Conservation (phyloP, 1,140 invertebrate genomes). For the Spodoptera litura region DNA sequence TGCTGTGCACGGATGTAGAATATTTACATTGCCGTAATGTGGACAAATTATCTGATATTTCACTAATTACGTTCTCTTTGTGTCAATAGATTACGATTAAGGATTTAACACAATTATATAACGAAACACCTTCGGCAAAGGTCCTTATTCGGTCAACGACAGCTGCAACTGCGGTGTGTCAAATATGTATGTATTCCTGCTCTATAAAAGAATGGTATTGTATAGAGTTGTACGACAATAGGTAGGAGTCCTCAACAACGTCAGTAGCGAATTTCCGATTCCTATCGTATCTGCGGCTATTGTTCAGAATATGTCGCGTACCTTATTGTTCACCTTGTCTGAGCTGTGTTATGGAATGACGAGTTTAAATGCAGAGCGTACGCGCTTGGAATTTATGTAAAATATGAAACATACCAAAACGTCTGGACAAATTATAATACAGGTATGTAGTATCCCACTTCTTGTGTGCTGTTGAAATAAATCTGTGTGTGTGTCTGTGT, state of each 20-base stretch:
- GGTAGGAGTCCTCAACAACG: conserved; percentile 64
- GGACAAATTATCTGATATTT: conserved; percentile 53
- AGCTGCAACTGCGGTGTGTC: conserved; percentile 23
- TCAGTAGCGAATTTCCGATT: conserved; percentile 79
- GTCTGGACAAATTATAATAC: conserved; percentile 6
- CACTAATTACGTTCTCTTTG: conserved; percentile 14
- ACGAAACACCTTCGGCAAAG: conserved; percentile 36
- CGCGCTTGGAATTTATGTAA: conserved; percentile 69
- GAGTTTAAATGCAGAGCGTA: conserved; percentile 78
- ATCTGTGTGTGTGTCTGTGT: conserved; percentile 9
- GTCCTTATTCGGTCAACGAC: conserved; percentile 53
- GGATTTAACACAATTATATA: conserved; percentile 34
- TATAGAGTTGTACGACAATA: conserved; percentile 67
- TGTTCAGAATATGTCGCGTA: conserved; percentile 83
- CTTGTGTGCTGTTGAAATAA: conserved; percentile 6
- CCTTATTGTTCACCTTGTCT: conserved; percentile 76
- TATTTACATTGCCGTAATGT: conserved; percentile 64
- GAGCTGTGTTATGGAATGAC: conserved; percentile 68
- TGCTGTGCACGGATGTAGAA: conserved; percentile 60
- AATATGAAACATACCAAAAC: conserved; percentile 42
- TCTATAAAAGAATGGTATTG: conserved; percentile 63
- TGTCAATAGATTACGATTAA: conserved; percentile 15
- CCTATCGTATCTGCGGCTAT: conserved; percentile 80
- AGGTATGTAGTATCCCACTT: conserved; percentile 14
- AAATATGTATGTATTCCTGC: conserved; percentile 51